Percentiles rank a stretch among this genome's conserved stretches.
Evolutionary conservation across 2,113 vertebrate species (phyloP).

Genomic region (Erpornis zantholeuca): DNA sequence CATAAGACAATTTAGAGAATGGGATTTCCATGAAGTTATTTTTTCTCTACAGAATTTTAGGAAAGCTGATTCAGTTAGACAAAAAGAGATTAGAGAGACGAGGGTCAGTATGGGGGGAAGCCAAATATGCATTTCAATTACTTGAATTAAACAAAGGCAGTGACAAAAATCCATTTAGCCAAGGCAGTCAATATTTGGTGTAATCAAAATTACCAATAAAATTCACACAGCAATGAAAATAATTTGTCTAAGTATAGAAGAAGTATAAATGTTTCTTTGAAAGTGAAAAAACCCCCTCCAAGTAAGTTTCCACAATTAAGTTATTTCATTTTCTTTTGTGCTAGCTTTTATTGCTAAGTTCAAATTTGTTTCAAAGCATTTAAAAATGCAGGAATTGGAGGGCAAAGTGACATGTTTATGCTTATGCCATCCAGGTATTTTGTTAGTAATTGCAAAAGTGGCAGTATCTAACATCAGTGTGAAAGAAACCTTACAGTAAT

Average conservation of each 20-base stretch:
- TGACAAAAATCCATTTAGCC: background rate
- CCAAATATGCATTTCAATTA: conserved; percentile 39
- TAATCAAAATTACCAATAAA: background rate
- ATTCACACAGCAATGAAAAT: background rate
- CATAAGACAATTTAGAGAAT: conserved; percentile 1
- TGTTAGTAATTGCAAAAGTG: background rate
- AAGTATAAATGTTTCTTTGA: background rate
- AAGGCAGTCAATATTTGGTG: background rate
- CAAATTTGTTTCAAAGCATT: background rate
- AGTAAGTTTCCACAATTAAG: background rate
- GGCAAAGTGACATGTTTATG: background rate
- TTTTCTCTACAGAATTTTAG: background rate
- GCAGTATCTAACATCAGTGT: background rate
- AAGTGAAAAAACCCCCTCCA: background rate
- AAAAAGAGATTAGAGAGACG: conserved; percentile 14
- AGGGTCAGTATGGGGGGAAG: too few relatives aligned
- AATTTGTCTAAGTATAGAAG: background rate
- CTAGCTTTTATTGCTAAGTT: background rate
- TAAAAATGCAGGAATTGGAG: background rate
- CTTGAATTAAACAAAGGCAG: background rate
- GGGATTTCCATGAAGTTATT: background rate
- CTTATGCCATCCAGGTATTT: background rate
- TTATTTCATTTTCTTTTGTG: conserved; percentile 7
- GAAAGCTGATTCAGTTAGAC: background rate
- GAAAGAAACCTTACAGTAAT: background rate